Evolutionary conservation across 2,888 invertebrate genomes (phyloP).

Genomic region (Galerucella pusilla): DNA sequence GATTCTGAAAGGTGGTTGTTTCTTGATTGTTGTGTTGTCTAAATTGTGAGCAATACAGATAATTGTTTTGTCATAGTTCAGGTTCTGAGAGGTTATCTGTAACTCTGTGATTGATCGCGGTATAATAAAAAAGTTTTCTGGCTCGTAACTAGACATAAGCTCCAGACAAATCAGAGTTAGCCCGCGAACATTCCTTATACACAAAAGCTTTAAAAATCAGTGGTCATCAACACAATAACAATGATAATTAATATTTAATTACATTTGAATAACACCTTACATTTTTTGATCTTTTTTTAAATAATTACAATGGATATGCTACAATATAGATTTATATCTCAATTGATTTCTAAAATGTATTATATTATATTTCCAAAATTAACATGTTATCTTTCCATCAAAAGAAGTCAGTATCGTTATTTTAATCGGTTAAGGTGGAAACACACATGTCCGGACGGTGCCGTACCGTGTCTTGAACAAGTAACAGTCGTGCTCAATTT

Average conservation of each 20-base stretch:
- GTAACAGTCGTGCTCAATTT: too few relatives aligned
- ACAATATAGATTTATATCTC: slow-evolving; percentile 20
- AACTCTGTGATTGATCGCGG: too few relatives aligned
- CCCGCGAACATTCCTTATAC: not conserved
- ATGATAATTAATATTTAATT: not conserved
- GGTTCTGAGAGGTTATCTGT: too few relatives aligned
- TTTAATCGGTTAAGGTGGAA: not conserved
- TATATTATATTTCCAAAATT: slow-evolving; percentile 10
- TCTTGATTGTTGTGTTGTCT: too few relatives aligned
- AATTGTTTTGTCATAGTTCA: too few relatives aligned
- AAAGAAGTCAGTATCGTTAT: slow-evolving; percentile 13
- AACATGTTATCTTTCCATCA: not conserved
- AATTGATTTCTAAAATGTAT: slow-evolving; percentile 13
- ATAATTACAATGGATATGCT: slow-evolving; percentile 25
- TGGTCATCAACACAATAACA: slow-evolving; percentile 1
- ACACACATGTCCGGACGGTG: too few relatives aligned
- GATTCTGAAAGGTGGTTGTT: too few relatives aligned
- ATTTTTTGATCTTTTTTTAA: not conserved
- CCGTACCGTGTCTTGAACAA: too few relatives aligned
- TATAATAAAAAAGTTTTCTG: too few relatives aligned
- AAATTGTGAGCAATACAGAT: too few relatives aligned
- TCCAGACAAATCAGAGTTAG: too few relatives aligned
- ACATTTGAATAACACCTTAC: slow-evolving; percentile 28
- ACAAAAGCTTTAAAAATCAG: not conserved
- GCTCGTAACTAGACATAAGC: too few relatives aligned